Evolutionary conservation across 1,140 invertebrate genomes (phyloP).

Genomic region (Meloidogyne exigua): DNA sequence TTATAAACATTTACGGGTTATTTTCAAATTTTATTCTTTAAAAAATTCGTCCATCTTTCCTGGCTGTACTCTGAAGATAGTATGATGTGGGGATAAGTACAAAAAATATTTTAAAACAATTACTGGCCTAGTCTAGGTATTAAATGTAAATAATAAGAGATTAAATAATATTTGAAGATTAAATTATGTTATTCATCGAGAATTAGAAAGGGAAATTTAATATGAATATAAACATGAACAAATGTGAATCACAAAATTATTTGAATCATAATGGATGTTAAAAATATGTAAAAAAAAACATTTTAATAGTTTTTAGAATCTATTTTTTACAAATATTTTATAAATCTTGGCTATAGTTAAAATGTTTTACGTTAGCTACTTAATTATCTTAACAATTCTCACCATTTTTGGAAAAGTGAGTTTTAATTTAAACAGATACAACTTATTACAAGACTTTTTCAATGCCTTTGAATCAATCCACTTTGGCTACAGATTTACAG

Average conservation of each 20-base stretch:
- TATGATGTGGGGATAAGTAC: too few species aligned
- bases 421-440: background rate
- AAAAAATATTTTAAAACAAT: too few species aligned
- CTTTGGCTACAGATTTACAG: too few species aligned
- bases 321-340: too few species aligned
- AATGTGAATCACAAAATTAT: background rate
- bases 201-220: background rate
- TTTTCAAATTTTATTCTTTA: too few species aligned
- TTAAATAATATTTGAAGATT: background rate
- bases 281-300: too few species aligned
- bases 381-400: background rate
- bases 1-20: too few species aligned
- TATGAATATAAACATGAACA: background rate
- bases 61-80: too few species aligned
- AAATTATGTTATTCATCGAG: background rate
- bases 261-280: background rate
- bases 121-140: too few species aligned
- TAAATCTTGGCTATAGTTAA: too few species aligned
- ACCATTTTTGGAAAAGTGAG: background rate
- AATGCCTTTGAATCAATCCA: background rate
- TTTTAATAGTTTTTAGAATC: too few species aligned
- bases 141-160: background rate
- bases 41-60: too few species aligned
- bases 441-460: background rate
- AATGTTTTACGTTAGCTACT: background rate